phyloP scores from a whole-genome alignment of 2,797 vertebrate genomes.

The Rhabdomys pumilio region DNA sequence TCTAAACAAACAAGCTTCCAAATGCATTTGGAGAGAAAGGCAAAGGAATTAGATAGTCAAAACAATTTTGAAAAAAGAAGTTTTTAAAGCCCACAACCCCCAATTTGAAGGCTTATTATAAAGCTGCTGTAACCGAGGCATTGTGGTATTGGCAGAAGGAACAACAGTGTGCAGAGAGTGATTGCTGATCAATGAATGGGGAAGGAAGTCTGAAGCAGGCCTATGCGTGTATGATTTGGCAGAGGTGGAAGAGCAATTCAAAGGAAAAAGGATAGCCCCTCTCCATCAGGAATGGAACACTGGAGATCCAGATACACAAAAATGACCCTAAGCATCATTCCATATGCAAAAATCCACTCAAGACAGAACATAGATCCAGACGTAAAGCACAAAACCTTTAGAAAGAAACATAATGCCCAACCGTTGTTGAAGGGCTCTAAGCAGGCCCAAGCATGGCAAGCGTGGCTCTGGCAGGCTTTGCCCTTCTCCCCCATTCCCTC shows the following conservation, averaged over 20 bases:
- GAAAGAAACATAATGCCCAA: constrained; percentile 44
- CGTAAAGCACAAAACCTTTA: background rate
- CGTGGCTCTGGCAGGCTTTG: background rate
- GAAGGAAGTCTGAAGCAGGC: background rate
- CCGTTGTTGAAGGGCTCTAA: background rate
- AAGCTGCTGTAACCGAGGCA: background rate
- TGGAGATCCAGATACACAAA: background rate
- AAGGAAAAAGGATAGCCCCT: background rate
- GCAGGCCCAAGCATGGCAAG: background rate
- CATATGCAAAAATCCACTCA: constrained; percentile 15
- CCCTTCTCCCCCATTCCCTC: background rate
- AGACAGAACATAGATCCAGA: background rate
- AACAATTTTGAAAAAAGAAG: constrained; percentile 37
- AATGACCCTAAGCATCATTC: background rate
- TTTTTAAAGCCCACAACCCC: background rate
- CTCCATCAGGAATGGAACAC: background rate
- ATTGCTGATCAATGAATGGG: background rate
- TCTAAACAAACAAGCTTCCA: constrained; percentile 22
- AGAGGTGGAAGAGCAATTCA: background rate
- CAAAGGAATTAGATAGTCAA: background rate
- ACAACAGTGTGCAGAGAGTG: background rate
- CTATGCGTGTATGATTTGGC: background rate
- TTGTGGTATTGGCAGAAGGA: background rate
- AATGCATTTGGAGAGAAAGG: constrained; percentile 30
- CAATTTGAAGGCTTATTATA: constrained; percentile 42